Evolutionary conservation across 2,113 vertebrate genomes (phyloP).

Genomic region (Mormyrus lacerda): DNA sequence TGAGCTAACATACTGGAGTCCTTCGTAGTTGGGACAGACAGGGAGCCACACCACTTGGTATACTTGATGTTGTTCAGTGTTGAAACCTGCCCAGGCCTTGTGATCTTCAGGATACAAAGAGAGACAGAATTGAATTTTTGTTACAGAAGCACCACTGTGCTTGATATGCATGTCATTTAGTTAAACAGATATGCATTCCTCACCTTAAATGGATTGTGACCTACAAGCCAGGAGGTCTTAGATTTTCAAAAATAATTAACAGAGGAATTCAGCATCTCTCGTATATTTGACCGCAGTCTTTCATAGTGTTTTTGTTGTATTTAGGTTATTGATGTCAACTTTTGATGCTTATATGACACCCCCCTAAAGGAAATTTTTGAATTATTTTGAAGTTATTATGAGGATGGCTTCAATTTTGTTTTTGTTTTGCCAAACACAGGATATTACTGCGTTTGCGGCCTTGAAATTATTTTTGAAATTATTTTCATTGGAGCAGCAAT

Average conservation of each 20-base stretch:
- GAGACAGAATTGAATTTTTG: background rate
- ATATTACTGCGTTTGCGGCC: background rate
- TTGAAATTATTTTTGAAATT: background rate
- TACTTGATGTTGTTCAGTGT: background rate
- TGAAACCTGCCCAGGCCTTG: background rate
- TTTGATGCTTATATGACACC: background rate
- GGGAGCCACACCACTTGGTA: background rate
- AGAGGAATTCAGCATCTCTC: background rate
- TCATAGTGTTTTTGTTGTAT: background rate
- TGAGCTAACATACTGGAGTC: background rate
- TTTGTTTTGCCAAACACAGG: background rate
- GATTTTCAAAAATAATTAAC: background rate
- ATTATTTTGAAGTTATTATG: background rate
- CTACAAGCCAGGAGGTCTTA: background rate
- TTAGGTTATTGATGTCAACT: background rate
- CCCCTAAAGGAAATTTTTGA: background rate
- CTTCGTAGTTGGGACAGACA: background rate
- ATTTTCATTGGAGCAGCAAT: background rate
- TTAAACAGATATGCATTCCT: background rate
- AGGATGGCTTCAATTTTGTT: background rate
- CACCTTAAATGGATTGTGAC: conserved; percentile 10
- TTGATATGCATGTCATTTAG: background rate
- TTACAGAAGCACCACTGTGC: background rate
- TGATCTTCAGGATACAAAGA: background rate
- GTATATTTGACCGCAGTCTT: background rate